Conservation (phyloP, 2,797 vertebrate species). For the Pteronotus mesoamericanus region DNA sequence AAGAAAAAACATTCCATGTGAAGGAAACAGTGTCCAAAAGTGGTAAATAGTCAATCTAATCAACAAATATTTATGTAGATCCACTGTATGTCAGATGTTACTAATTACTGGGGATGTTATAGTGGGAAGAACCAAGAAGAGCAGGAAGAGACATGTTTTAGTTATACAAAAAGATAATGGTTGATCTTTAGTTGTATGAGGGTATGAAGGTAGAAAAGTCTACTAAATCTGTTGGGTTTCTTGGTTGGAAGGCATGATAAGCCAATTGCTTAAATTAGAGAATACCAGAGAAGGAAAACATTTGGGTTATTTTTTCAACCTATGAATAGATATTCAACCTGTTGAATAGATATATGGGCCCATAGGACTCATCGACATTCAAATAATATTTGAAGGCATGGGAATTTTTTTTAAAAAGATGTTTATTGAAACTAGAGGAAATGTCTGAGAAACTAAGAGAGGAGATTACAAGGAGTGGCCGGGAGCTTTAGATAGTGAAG, state of each 20-base stretch:
- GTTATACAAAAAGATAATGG: neutral
- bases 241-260: neutral
- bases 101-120: neutral
- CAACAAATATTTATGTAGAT: neutral
- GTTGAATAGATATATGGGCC: neutral
- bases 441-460: neutral
- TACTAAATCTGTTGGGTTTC: neutral
- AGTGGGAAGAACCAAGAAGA: neutral
- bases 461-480: neutral
- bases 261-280: neutral
- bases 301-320: neutral
- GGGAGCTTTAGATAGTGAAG: neutral
- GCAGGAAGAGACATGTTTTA: neutral
- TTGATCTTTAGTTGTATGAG: neutral
- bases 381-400: neutral
- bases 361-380: neutral
- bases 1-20: neutral
- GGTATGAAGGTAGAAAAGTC: neutral
- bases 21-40: neutral
- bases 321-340: neutral
- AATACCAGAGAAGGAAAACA: neutral
- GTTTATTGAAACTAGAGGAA: neutral
- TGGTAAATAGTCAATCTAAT: neutral
- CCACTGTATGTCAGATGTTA: neutral
- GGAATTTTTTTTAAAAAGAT: neutral